Base-by-base conservation (phyloP, 2,888 invertebrate species). In the Acanthoscelides obtectus region DNA sequence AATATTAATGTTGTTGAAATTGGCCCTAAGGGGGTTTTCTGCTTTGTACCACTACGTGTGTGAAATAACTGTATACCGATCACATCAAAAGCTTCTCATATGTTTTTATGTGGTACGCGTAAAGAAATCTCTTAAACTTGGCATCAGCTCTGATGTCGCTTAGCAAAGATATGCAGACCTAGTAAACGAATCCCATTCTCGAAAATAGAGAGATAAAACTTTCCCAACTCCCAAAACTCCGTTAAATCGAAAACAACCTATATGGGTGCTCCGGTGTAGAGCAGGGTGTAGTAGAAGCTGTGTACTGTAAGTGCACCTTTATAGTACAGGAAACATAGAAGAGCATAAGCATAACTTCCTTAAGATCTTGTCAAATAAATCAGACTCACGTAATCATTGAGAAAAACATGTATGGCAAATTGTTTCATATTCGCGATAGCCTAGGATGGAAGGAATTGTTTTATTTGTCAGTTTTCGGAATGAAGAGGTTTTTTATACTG, bases 341-440 rank as follows among this genome's bases (percentile, higher is more conserved):
- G 67, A 67, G 69, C 69, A 72, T 68, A 68, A 71, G 70, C 64
- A 71, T 69, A 70, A 68, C n/a, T n/a, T n/a, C n/a, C n/a, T n/a
- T n/a, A n/a, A n/a, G n/a, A n/a, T n/a, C n/a, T n/a, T n/a, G n/a
- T n/a, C n/a, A n/a, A n/a, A n/a, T n/a, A n/a, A n/a, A n/a, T n/a
- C n/a, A n/a, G n/a, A n/a, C n/a, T n/a, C n/a, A n/a, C n/a, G n/a
- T n/a, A n/a, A n/a, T n/a, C n/a, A n/a, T n/a, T n/a, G n/a, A n/a
- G n/a, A n/a, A n/a, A n/a, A n/a, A n/a, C n/a, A n/a, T n/a, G n/a
- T n/a, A n/a, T n/a, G n/a, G n/a, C n/a, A n/a, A n/a, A n/a, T n/a
- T n/a, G n/a, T n/a, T n/a, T n/a, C n/a, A n/a, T n/a, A n/a, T n/a
- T n/a, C n/a, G n/a, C n/a, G n/a, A n/a, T n/a, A n/a, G n/a, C n/a